A percentile compares a stretch with the other conserved stretches of the same genome.
Evolutionary conservation across 2,888 invertebrate species (phyloP).

Genomic region (Megastigmus dorsalis): DNA sequence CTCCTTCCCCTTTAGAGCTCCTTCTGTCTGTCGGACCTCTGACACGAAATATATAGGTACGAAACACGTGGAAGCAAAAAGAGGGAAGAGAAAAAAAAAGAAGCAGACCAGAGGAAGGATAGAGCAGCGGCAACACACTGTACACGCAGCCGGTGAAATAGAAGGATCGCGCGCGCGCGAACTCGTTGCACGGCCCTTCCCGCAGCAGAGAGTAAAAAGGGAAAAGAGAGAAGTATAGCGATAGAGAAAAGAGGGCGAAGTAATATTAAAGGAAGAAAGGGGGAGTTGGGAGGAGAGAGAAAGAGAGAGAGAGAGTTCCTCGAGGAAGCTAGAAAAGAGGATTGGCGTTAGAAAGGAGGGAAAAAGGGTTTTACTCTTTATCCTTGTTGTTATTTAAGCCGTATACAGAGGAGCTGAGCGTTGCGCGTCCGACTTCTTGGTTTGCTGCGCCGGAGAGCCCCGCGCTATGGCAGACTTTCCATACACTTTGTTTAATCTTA

Average conservation of each 20-base stretch:
- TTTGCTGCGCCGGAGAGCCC: neutral
- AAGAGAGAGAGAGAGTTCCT: slow-evolving; percentile 9
- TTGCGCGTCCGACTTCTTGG: slow-evolving; percentile 20
- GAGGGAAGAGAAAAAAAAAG: slow-evolving; percentile 14
- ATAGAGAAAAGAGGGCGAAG: neutral
- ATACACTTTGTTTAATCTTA: slow-evolving; percentile 50
- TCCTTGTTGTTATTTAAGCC: slow-evolving; percentile 45
- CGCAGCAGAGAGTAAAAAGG: too few relatives aligned
- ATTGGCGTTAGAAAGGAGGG: slow-evolving; percentile 25
- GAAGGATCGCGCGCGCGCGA: slow-evolving; percentile 14
- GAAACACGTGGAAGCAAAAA: slow-evolving; percentile 5
- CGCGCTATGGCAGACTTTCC: neutral
- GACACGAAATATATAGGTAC: slow-evolving; percentile 14
- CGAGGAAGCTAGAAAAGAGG: neutral
- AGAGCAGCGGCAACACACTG: too few relatives aligned
- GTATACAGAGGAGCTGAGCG: too few relatives aligned
- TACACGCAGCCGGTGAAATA: neutral
- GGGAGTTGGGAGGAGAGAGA: neutral
- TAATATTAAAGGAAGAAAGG: slow-evolving; percentile 29
- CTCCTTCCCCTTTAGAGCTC: too few relatives aligned
- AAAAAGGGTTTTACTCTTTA: slow-evolving; percentile 45
- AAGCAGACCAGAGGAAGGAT: too few relatives aligned
- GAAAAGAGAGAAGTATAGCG: neutral
- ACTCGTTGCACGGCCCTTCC: slow-evolving; percentile 13
- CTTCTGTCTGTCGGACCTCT: slow-evolving; percentile 31